Evolutionary conservation across 2,797 vertebrate species (phyloP), one percentile per base, ranked within the genome.

Genomic region (Chelmon rostratus): DNA sequence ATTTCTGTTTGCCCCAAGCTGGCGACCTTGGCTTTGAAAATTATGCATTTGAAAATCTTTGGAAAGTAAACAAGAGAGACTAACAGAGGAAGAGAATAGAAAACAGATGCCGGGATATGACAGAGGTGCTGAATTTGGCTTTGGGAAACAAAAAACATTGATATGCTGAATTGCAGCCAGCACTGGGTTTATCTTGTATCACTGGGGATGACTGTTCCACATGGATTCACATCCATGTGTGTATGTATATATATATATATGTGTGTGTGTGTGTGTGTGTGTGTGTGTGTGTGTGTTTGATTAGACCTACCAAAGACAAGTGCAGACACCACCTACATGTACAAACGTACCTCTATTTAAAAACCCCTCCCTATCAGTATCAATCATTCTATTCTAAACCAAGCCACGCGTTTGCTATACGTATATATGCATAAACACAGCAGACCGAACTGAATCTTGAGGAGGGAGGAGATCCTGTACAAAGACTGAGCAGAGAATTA

Each of bases 11-110:
- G 75, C 85, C 84, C 82, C 64, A 7, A 86, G 82, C 84, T 64
- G 81, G 52, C 47, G 84, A 91, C 83, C 86, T 88, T 89, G 86
- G 63, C 86, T 91, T 89, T 83, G 84, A 90, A 84, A 89, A 89
- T 76, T 67, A 85, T 72, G 73, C 81, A 73, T 71, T 35, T 61
- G 58, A 83, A 82, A 85, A 82, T 86, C 75, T 85, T 88, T 68
- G 53, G 64, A 83, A 86, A 85, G 86, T 84, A 90, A 89, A 90
- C 71, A 86, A 85, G 63, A 68, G 56, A 83, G 68, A 74, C 72
- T 58, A 81, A 81, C 76, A 76, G 59, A 71, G 58, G 59, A 65
- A 78, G 33, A 11, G 33, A 77, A 83, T 23, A 37, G 42, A 76
- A 40, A 86, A 75, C 83, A 84, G 49, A 86, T 84, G 63, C 59